Percentiles rank a stretch among this genome's conserved stretches.
These are phyloP conservation scores for Drosophila bifasciata DNA, from an alignment of 1,140 invertebrate genomes.

Conservation along the genomic window DNA sequence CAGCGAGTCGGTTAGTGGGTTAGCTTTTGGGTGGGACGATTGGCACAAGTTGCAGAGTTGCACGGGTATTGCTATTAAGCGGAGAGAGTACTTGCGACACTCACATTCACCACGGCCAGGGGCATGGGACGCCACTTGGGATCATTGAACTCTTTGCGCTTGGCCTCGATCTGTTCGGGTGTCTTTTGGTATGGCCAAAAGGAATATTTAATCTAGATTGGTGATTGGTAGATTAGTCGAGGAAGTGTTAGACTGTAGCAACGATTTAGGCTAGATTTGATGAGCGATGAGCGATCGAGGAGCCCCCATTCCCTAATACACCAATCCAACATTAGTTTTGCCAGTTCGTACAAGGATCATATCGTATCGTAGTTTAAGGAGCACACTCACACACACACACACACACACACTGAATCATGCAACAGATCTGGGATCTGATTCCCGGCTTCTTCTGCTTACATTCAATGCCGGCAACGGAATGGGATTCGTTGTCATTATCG, in stretches of 20 bases:
- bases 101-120: slow-evolving; percentile 88
- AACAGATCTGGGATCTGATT: slow-evolving; percentile 24
- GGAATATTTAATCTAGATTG: slow-evolving; percentile 86
- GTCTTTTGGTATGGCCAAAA: slow-evolving; percentile 87
- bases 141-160: slow-evolving; percentile 86
- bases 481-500: slow-evolving; percentile 85
- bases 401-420: slow-evolving; percentile 41
- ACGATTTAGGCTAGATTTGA: too few species aligned
- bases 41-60: slow-evolving; percentile 39
- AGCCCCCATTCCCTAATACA: too few species aligned
- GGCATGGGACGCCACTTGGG: slow-evolving; percentile 86
- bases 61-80: too few species aligned
- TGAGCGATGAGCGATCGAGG: too few species aligned
- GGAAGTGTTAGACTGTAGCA: background rate
- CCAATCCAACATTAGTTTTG: too few species aligned
- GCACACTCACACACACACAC: background rate
- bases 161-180: slow-evolving; percentile 85
- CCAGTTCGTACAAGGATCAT: too few species aligned
- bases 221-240: slow-evolving; percentile 18
- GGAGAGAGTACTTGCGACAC: slow-evolving; percentile 68
- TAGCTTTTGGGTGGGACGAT: slow-evolving; percentile 27
- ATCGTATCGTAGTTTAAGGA: background rate
- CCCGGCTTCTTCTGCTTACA: slow-evolving; percentile 85
- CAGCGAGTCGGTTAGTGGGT: slow-evolving; percentile 36
- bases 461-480: slow-evolving; percentile 89